phyloP scores from a whole-genome alignment of 2,797 vertebrate genomes.

The Cyclura pinguis region DNA sequence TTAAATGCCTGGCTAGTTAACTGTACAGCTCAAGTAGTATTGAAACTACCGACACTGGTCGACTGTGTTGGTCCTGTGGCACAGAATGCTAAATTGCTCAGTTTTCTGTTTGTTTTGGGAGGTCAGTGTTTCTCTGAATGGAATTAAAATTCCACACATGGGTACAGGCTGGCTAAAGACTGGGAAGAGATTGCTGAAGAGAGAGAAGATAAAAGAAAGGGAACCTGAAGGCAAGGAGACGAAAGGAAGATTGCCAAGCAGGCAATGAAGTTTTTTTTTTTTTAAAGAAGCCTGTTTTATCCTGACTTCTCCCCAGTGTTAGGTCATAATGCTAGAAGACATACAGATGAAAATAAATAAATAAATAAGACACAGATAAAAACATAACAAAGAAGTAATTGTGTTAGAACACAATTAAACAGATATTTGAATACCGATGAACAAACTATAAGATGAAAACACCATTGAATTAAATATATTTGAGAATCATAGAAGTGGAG shows the following conservation, averaged over 20 bases:
- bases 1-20: background rate
- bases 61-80: background rate
- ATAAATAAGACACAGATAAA: too few relatives aligned
- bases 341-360: too few relatives aligned
- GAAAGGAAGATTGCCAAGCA: background rate
- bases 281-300: too few relatives aligned
- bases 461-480: too few relatives aligned
- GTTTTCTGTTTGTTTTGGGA: background rate
- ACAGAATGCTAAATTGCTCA: background rate
- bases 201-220: background rate
- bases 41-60: background rate
- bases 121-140: background rate
- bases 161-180: background rate
- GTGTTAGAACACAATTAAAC: too few relatives aligned
- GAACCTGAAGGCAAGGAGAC: background rate
- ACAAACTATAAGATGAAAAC: too few relatives aligned
- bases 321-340: too few relatives aligned
- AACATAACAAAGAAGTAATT: too few relatives aligned
- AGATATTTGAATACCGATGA: background rate
- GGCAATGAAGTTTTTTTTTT: background rate
- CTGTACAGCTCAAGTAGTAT: background rate
- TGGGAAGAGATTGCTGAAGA: background rate
- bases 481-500: too few relatives aligned
- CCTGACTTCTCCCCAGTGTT: too few relatives aligned
- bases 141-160: background rate